These are phyloP conservation scores for Eclectus roratus DNA, from an alignment of 2,113 vertebrate species.

Conservation along the genomic window DNA sequence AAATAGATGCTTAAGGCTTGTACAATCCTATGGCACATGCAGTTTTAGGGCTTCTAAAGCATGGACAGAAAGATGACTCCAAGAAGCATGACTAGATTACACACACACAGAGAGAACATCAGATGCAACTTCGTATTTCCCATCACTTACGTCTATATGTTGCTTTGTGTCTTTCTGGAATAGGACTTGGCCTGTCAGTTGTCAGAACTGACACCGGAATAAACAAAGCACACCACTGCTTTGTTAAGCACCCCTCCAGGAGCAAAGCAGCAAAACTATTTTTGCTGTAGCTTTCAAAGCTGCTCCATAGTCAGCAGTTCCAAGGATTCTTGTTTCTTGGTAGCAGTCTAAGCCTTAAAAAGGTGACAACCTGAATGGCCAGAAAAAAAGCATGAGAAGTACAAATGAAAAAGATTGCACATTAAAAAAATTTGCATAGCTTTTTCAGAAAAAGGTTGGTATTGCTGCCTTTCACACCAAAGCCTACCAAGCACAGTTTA, in stretches of 20 bases:
- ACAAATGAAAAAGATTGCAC: neutral
- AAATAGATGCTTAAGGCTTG: neutral
- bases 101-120: neutral
- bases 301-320: neutral
- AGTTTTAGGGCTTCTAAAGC: neutral
- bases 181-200: neutral
- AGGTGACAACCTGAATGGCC: neutral
- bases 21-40: accelerated
- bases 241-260: neutral
- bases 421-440: neutral
- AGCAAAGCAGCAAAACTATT: neutral
- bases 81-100: neutral
- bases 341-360: neutral
- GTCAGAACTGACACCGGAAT: neutral
- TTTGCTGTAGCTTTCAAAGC: neutral
- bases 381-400: neutral
- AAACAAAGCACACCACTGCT: neutral
- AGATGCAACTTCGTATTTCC: neutral
- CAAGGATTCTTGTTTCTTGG: neutral
- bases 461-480: neutral
- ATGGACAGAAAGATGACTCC: neutral
- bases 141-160: neutral
- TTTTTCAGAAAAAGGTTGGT: neutral
- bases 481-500: neutral
- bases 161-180: neutral